Conservation (phyloP, 2,113 vertebrate genomes). For the Carollia perspicillata region DNA sequence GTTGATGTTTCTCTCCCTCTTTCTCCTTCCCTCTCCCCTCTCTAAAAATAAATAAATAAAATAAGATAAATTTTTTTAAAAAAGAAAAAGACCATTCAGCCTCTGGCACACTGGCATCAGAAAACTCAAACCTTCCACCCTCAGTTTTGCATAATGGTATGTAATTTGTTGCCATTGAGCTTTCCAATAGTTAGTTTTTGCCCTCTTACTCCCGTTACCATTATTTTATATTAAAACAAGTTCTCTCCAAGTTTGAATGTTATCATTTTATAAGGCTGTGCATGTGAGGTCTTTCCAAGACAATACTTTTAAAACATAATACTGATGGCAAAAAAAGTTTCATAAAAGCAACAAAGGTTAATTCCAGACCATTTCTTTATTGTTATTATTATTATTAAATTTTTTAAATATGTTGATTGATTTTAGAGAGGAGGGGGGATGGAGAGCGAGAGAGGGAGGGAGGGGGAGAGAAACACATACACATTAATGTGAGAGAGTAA, state of each 20-base stretch:
- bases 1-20: no score
- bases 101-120: not conserved
- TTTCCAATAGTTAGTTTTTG: not conserved
- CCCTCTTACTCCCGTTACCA: not conserved
- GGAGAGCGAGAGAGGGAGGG: no score
- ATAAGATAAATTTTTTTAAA: no score
- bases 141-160: not conserved
- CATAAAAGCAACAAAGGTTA: slow-evolving; percentile 8
- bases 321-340: slow-evolving; percentile 10
- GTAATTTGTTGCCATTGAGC: not conserved
- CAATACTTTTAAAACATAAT: slow-evolving; percentile 40
- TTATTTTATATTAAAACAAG: slow-evolving; percentile 12
- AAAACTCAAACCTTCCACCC: not conserved
- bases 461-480: no score
- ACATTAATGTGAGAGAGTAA: no score
- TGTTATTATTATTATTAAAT: no score
- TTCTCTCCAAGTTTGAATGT: not conserved
- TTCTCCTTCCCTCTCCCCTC: no score
- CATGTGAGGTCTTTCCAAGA: not conserved
- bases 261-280: not conserved
- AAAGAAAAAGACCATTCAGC: not conserved
- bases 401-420: no score
- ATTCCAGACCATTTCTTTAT: not conserved
- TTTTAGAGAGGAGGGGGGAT: no score
- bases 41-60: no score